These are phyloP conservation scores for Cotesia vestalis DNA, from an alignment of 1,140 invertebrate genomes.

Conservation along the genomic window DNA sequence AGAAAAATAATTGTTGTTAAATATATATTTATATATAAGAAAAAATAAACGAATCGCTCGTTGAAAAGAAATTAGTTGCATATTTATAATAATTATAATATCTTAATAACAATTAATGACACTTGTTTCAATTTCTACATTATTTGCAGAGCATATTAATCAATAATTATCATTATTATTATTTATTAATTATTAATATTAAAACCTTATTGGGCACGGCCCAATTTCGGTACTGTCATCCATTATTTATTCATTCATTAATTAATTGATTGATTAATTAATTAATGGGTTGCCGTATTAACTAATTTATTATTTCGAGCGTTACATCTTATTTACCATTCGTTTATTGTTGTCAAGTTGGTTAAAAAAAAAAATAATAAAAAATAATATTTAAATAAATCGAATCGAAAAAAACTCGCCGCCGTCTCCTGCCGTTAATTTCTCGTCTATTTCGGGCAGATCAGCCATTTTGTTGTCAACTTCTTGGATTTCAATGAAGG, in stretches of 20 bases:
- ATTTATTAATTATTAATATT: conserved; percentile 43
- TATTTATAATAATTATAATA: conserved; percentile 52
- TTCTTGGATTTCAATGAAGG: not conserved
- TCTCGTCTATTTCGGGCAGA: too few relatives aligned
- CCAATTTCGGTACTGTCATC: conserved; percentile 44
- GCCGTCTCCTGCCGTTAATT: too few relatives aligned
- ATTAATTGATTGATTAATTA: conserved; percentile 22
- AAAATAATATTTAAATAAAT: too few relatives aligned
- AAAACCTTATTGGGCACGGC: conserved; percentile 50
- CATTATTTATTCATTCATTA: conserved; percentile 35
- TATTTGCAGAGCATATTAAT: conserved; percentile 49
- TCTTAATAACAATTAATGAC: conserved; percentile 63
- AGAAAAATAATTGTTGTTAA: conserved; percentile 46
- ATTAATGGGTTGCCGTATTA: too few relatives aligned
- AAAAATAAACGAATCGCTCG: conserved; percentile 9
- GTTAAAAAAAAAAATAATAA: too few relatives aligned
- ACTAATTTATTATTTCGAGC: too few relatives aligned
- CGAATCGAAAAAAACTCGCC: too few relatives aligned
- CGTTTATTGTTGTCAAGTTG: too few relatives aligned
- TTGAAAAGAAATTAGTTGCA: conserved; percentile 5
- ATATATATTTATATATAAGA: conserved; percentile 31
- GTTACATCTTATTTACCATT: too few relatives aligned
- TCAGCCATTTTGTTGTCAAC: not conserved
- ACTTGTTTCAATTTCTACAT: conserved; percentile 62
- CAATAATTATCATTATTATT: too few relatives aligned